Evolutionary conservation across 2,797 vertebrate species (phyloP).

Genomic region (Epinephelus coioides): DNA sequence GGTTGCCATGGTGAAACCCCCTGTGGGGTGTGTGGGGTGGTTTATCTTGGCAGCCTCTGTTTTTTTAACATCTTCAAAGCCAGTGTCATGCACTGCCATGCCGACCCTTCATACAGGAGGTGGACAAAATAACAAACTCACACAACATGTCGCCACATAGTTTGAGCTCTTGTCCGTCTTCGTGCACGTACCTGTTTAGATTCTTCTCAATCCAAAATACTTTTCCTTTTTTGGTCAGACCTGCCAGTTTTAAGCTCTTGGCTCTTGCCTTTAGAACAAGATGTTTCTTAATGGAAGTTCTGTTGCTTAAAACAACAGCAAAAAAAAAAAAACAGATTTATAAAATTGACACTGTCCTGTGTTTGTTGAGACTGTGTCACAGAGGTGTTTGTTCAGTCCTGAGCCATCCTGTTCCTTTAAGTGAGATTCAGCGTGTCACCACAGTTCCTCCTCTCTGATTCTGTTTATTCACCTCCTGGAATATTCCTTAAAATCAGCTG

Average conservation of each 20-base stretch:
- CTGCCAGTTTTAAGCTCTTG: not conserved
- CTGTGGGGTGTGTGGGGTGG: slow-evolving; percentile 7
- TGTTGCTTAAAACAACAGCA: not conserved
- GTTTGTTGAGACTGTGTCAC: slow-evolving; percentile 26
- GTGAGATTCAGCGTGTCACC: not conserved
- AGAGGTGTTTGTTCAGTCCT: not conserved
- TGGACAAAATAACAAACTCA: slow-evolving; percentile 6
- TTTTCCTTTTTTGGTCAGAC: not conserved
- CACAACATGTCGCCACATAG: too few species aligned
- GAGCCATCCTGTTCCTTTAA: slow-evolving; percentile 14
- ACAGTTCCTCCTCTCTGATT: not conserved
- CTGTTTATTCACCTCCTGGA: slow-evolving; percentile 6
- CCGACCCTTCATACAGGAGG: not conserved
- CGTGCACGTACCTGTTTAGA: not conserved
- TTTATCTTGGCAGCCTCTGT: slow-evolving; percentile 24
- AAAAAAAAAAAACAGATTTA: not conserved
- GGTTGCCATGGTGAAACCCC: slow-evolving; percentile 69
- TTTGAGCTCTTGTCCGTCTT: not conserved
- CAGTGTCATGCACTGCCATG: not conserved
- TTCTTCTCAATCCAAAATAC: not conserved
- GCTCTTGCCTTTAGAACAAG: not conserved
- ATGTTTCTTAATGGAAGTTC: not conserved
- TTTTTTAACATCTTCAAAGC: not conserved
- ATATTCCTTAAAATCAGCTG: not conserved
- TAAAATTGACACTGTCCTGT: slow-evolving; percentile 1